Evolutionary conservation across 2,888 invertebrate genomes (phyloP).

Genomic region (Eudemis profundana): DNA sequence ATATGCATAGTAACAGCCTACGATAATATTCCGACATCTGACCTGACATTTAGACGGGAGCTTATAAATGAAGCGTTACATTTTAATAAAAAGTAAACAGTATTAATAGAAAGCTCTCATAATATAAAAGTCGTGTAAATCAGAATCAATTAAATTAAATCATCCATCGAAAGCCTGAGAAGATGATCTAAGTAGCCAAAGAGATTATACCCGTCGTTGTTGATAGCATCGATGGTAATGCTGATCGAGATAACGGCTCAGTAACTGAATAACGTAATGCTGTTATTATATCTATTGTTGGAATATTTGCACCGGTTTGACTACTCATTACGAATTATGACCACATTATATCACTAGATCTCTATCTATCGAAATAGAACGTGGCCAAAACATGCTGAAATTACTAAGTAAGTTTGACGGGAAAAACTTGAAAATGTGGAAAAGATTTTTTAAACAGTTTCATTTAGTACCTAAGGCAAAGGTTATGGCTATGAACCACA

Average conservation of each 20-base stretch:
- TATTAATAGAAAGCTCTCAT: constrained; percentile 41
- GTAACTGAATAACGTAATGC: constrained; percentile 63
- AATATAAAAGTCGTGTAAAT: constrained; percentile 41
- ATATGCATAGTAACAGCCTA: constrained; percentile 16
- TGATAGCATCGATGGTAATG: constrained; percentile 59
- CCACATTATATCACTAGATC: constrained; percentile 41
- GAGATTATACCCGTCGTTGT: constrained; percentile 55
- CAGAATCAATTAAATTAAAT: constrained; percentile 52
- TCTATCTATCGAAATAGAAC: constrained; percentile 32
- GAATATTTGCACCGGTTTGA: constrained; percentile 52
- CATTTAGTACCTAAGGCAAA: too few relatives aligned
- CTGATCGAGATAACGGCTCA: constrained; percentile 59
- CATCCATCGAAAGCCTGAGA: constrained; percentile 53
- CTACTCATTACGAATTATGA: constrained; percentile 56
- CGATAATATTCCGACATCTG: constrained; percentile 33
- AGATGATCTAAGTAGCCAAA: constrained; percentile 58
- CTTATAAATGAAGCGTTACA: constrained; percentile 34
- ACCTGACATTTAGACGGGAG: constrained; percentile 34
- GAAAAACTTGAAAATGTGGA: background rate
- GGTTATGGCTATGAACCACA: too few relatives aligned
- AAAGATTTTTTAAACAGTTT: background rate
- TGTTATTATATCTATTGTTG: constrained; percentile 53
- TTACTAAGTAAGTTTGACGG: constrained; percentile 2
- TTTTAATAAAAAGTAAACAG: constrained; percentile 41
- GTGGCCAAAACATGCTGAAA: background rate